phyloP scores from a whole-genome alignment of 2,797 vertebrate species.

The Spondyliosoma cantharus region DNA sequence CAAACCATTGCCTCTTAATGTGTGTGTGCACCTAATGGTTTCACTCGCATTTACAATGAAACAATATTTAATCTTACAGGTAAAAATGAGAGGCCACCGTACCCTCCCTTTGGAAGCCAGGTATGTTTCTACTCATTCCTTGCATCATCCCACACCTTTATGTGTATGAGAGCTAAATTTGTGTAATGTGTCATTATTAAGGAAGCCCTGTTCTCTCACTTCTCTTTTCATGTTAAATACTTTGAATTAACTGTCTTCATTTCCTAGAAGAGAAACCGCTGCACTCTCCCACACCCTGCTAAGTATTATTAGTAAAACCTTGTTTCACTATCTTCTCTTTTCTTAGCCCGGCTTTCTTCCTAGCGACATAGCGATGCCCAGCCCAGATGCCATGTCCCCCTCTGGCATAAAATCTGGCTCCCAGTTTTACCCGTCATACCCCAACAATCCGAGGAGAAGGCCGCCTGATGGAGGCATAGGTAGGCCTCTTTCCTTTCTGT shows the following conservation, averaged over 20 bases:
- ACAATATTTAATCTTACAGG: conserved; percentile 77
- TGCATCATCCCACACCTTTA: background rate
- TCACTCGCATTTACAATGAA: conserved; percentile 18
- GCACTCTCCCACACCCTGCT: conserved; percentile 17
- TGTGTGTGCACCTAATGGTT: conserved; percentile 24
- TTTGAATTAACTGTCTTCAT: conserved; percentile 58
- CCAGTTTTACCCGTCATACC: conserved; percentile 92
- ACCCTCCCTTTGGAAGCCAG: conserved; percentile 91
- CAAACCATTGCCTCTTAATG: conserved; percentile 44
- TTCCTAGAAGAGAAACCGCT: conserved; percentile 58
- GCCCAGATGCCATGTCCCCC: conserved; percentile 93
- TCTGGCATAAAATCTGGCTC: conserved; percentile 91
- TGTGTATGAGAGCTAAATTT: background rate
- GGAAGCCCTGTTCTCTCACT: conserved; percentile 61
- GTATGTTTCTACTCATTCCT: conserved; percentile 62
- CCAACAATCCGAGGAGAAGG: conserved; percentile 92
- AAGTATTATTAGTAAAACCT: conserved; percentile 42
- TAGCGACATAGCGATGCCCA: conserved; percentile 91
- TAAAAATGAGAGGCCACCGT: conserved; percentile 92
- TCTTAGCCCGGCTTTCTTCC: conserved; percentile 91
- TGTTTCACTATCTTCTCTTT: conserved; percentile 33
- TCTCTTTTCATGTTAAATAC: conserved; percentile 64
- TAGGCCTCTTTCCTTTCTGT: conserved; percentile 70
- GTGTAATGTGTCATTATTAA: conserved; percentile 29
- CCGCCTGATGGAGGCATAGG: conserved; percentile 92